These are phyloP conservation scores for Drosophila anomalata DNA, from an alignment of 2,888 invertebrate species.

Conservation along the genomic window DNA sequence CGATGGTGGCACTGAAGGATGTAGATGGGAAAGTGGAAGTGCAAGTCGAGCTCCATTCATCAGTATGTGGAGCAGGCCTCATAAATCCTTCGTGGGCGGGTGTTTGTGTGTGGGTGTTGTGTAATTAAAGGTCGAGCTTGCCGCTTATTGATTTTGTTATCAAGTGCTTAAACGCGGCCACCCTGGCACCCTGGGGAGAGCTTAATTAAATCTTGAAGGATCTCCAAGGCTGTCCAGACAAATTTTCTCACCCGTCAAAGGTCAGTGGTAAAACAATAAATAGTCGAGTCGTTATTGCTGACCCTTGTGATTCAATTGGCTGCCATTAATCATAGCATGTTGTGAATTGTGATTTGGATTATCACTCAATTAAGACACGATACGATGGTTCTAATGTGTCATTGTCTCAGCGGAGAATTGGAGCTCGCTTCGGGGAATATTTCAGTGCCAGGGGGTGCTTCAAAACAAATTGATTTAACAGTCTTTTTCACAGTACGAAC, in stretches of 20 bases:
- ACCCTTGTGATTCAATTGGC: constrained; percentile 5
- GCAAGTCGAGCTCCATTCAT: constrained; percentile 41
- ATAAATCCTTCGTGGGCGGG: constrained; percentile 54
- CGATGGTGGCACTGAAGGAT: constrained; percentile 10
- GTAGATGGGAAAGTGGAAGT: constrained; percentile 10
- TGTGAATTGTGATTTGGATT: constrained; percentile 58
- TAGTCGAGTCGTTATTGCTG: constrained; percentile 39
- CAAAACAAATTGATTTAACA: constrained; percentile 72
- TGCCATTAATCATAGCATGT: constrained; percentile 66
- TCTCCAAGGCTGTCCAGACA: constrained; percentile 5
- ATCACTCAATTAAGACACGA: constrained; percentile 74
- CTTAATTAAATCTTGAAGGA: constrained; percentile 60
- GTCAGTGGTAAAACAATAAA: constrained; percentile 62
- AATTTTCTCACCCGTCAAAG: constrained; percentile 46
- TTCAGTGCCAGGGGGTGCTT: constrained; percentile 16
- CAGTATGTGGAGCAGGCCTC: constrained; percentile 60
- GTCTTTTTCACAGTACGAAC: constrained; percentile 67
- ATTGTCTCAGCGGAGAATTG: constrained; percentile 60
- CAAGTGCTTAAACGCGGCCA: constrained; percentile 22
- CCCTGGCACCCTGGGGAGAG: constrained; percentile 34
- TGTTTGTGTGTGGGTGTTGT: constrained; percentile 35
- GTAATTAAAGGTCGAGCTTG: constrained; percentile 66
- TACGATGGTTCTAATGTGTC: constrained; percentile 61
- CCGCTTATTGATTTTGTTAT: constrained; percentile 69
- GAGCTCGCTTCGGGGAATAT: constrained; percentile 13